Evolutionary conservation across 2,888 invertebrate genomes (phyloP).

Genomic region (Stenolophus ochropezus): DNA sequence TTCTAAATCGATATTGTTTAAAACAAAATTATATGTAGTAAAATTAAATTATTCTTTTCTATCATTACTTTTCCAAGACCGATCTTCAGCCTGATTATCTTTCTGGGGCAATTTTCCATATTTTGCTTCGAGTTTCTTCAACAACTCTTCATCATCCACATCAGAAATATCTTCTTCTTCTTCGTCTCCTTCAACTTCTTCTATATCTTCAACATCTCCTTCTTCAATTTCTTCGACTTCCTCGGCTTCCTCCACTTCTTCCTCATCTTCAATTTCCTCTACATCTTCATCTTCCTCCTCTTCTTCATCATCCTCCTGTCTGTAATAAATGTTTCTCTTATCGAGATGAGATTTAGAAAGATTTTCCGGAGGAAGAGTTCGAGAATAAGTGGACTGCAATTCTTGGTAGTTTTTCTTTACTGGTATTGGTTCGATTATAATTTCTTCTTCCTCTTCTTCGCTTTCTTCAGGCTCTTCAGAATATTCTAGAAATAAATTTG

Average conservation of each 20-base stretch:
- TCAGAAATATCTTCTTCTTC: slow-evolving; percentile 70
- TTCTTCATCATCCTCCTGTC: slow-evolving; percentile 69
- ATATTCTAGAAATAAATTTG: slow-evolving; percentile 65
- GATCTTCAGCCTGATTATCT: slow-evolving; percentile 70
- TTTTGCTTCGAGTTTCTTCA: slow-evolving; percentile 83
- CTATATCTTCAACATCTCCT: slow-evolving; percentile 74
- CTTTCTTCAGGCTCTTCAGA: slow-evolving; percentile 68
- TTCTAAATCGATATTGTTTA: too few relatives aligned
- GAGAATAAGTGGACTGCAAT: slow-evolving; percentile 69
- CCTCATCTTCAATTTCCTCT: slow-evolving; percentile 74
- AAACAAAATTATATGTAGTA: too few relatives aligned
- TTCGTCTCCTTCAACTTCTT: slow-evolving; percentile 67
- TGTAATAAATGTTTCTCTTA: slow-evolving; percentile 64
- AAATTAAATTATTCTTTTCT: background rate
- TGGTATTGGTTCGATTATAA: slow-evolving; percentile 61
- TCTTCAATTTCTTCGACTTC: slow-evolving; percentile 74
- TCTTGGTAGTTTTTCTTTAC: slow-evolving; percentile 69
- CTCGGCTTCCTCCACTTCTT: slow-evolving; percentile 74
- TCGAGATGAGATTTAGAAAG: slow-evolving; percentile 58
- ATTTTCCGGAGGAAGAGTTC: slow-evolving; percentile 69
- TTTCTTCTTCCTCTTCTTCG: slow-evolving; percentile 69
- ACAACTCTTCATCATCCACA: slow-evolving; percentile 82
- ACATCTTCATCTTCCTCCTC: slow-evolving; percentile 69
- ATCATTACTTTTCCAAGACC: slow-evolving; percentile 71
- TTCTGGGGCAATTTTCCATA: slow-evolving; percentile 79